A percentile compares a stretch with the other conserved stretches of the same genome.
Conservation (phyloP, 2,888 invertebrate species). For the Drosophila imparisetae region DNA sequence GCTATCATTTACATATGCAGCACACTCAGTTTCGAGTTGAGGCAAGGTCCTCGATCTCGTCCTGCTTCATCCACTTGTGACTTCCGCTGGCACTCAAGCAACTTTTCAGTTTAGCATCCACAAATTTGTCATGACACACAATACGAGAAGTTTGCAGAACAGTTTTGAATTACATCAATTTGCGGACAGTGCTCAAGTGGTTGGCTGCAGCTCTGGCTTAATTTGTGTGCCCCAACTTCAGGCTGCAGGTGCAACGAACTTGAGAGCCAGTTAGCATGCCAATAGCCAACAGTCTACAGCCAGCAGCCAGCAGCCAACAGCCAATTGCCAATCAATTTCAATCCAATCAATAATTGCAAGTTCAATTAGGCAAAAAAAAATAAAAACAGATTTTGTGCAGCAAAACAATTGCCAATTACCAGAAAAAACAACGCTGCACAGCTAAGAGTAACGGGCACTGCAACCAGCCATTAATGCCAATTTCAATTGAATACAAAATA, state of each 20-base stretch:
- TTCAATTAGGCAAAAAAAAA: conserved; percentile 70
- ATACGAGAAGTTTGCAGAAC: conserved; percentile 42
- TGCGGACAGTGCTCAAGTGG: conserved; percentile 28
- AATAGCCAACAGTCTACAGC: conserved; percentile 69
- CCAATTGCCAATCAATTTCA: conserved; percentile 75
- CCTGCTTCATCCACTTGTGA: conserved; percentile 32
- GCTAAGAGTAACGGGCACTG: not conserved
- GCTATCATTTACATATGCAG: conserved; percentile 59
- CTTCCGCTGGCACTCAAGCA: conserved; percentile 47
- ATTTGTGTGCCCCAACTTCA: conserved; percentile 5
- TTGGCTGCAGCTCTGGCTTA: conserved; percentile 8
- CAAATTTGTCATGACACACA: conserved; percentile 72
- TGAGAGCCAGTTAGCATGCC: conserved; percentile 35
- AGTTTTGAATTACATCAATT: conserved; percentile 70
- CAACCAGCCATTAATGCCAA: conserved; percentile 38
- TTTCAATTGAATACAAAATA: conserved; percentile 37
- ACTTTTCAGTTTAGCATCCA: conserved; percentile 56
- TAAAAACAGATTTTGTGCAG: conserved; percentile 19
- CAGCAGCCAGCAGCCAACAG: conserved; percentile 63
- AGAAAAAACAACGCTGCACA: conserved; percentile 4
- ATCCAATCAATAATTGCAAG: conserved; percentile 76
- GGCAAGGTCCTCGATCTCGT: not conserved
- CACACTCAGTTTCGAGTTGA: conserved; percentile 9
- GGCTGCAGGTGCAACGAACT: conserved; percentile 48
- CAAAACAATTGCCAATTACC: conserved; percentile 72